Conservation (phyloP, 2,888 invertebrate species). For the Andrena chrysosceles region DNA sequence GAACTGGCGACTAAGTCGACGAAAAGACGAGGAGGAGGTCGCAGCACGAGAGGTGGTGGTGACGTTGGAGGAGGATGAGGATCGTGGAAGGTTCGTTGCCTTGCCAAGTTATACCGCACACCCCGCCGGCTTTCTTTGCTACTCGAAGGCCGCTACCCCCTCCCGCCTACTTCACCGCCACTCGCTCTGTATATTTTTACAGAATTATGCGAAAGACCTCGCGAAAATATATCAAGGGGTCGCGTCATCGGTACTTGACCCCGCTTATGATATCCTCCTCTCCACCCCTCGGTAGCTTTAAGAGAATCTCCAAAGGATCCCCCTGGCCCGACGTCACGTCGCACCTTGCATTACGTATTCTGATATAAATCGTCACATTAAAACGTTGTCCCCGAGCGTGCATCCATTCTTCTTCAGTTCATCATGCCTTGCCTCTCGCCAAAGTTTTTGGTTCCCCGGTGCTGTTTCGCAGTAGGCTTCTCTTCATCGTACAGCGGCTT, state of each 20-base stretch:
- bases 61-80: slow-evolving; percentile 55
- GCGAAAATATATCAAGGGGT: slow-evolving; percentile 58
- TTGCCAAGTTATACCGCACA: slow-evolving; percentile 67
- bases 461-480: neutral
- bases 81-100: slow-evolving; percentile 68
- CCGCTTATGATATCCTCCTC: slow-evolving; percentile 40
- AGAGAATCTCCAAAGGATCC: slow-evolving; percentile 27
- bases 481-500: neutral
- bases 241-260: slow-evolving; percentile 64
- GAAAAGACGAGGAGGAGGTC: slow-evolving; percentile 69
- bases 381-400: slow-evolving; percentile 5
- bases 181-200: slow-evolving; percentile 59
- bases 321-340: slow-evolving; percentile 3
- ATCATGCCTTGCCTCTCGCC: neutral
- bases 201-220: slow-evolving; percentile 63
- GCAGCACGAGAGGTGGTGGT: slow-evolving; percentile 61
- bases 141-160: slow-evolving; percentile 55
- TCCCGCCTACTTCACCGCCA: slow-evolving; percentile 49
- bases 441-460: neutral
- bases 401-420: neutral
- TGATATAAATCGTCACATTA: slow-evolving; percentile 25
- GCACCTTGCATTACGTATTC: slow-evolving; percentile 6
- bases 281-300: neutral
- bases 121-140: slow-evolving; percentile 55
- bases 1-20: slow-evolving; percentile 68